Evolutionary conservation across 2,888 invertebrate genomes (phyloP), one percentile per base, ranked within the genome.

Genomic region (Ophion ventricosus): DNA sequence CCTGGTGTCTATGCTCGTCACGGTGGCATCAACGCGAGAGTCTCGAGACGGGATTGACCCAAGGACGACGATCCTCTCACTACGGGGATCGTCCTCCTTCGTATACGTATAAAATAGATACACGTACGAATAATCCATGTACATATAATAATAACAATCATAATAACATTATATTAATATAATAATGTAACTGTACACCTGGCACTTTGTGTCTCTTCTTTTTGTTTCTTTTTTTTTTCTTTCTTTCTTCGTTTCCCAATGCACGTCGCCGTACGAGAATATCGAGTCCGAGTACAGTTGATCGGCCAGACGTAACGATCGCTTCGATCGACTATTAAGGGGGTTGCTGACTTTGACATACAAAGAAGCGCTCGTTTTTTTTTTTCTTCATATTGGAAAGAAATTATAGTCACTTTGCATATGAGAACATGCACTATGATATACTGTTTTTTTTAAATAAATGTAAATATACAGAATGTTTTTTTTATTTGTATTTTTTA

Each of bases 41-140:
- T 63, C 69, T 75, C 43, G 67, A 25, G 59, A 66, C 57, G 78
- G 70, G 69, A 72, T 73, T 20, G 82, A 87, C 82, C 87, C 90
- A 90, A 90, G 90, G 90, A 90, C 90, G 87, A 87, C 49, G 83
- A 86, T 85, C 82, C 82, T 86, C 85, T 87, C 84, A 85, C 86
- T 86, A 75, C 73, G 67, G 70, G 82, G 76, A 82, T 84, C 84
- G 78, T 84, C 74, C 78, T 80, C 66, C 59, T 79, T 64, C 74
- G 35, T 67, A n/a, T n/a, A 35, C 35, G 29, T 20, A 72, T 8
- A 23, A 49, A 49, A 11, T 35, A 56, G 25, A 69, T 49, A 69
- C 43, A 59, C 57, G 43, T 69, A 77, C 57, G 11, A n/a, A 43
- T 40, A 23, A 49, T 49, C 49, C 66, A 14, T n/a, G 20, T 14